phyloP scores from a whole-genome alignment of 2,113 vertebrate genomes.

The Sakesphorus luctuosus region DNA sequence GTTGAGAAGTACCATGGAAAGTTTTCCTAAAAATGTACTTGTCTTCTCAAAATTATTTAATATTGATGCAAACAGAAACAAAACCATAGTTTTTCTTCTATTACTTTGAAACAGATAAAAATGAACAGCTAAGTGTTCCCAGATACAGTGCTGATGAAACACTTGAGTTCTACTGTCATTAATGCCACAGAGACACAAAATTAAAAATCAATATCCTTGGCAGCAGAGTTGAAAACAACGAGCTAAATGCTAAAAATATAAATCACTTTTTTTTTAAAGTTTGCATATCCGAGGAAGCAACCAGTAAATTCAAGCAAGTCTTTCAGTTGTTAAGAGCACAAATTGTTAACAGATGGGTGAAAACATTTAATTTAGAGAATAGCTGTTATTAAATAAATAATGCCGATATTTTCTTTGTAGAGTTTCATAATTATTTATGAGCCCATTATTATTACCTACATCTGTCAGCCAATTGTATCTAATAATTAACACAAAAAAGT shows the following conservation, averaged over 20 bases:
- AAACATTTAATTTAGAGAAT: slow-evolving; percentile 21
- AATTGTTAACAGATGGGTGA: slow-evolving; percentile 31
- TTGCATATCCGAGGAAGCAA: background rate
- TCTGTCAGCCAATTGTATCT: slow-evolving; percentile 32
- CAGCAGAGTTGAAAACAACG: background rate
- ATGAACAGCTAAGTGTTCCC: background rate
- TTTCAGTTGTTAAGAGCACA: slow-evolving; percentile 1
- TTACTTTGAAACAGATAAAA: background rate
- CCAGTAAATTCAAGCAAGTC: background rate
- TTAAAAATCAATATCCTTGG: background rate
- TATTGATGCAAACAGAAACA: background rate
- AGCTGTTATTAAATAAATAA: slow-evolving; percentile 55
- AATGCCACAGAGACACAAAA: background rate
- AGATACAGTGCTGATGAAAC: background rate
- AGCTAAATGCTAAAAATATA: background rate
- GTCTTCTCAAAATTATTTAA: background rate
- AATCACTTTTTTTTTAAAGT: background rate
- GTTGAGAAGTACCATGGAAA: background rate
- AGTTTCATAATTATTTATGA: slow-evolving; percentile 14
- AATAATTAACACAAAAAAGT: slow-evolving; percentile 1
- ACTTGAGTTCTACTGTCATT: background rate
- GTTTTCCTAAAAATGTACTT: background rate
- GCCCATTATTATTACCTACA: slow-evolving; percentile 31
- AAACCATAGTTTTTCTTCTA: background rate
- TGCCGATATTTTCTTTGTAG: background rate